Evolutionary conservation across 2,113 vertebrate species (phyloP), one percentile per base, ranked within the genome.

Genomic region (Sisor rabdophorus): DNA sequence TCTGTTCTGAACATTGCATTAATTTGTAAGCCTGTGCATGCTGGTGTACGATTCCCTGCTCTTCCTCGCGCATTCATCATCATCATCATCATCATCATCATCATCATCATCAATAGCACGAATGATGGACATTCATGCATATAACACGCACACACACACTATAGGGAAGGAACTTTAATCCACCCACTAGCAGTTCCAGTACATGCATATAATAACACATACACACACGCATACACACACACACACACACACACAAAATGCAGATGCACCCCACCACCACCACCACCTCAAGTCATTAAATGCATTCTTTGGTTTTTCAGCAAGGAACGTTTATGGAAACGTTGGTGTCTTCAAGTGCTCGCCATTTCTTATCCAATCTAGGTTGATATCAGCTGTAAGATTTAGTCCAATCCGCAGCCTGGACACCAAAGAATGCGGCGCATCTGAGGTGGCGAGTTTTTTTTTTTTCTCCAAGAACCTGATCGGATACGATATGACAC

Each of bases 101-200:
- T 84, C 84, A 80, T 82, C 83, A 80, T 50, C 28, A 75, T 76
- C 79, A 88, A 83, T 85, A 85, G 86, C 87, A 89, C 85, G 85
- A 86, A 85, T 83, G 80, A 74, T 80, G 83, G 82, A 83, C 85
- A 60, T 54, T 53, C 44, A 58, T 48, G 55, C 53, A 68, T 73
- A 32, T n/a, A n/a, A 64, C 71, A 44, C 55, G 24, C 24, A 58
- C 24, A 24, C 55, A 72, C 64, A 52, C 54, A 75, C 52, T 75
- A 75, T 83, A 55, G 28, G 48, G 52, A 53, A 40, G 50, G 67
- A 82, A 79, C 78, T 84, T 70, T 72, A 69, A 84, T 80, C 76
- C 81, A 82, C 83, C 81, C 79, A 84, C 76, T 73, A 67, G 30
- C 75, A 64, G 67, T 69, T 73, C 47, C 22, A 77, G 48, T 52